Evolutionary conservation across 2,888 invertebrate genomes (phyloP).

Genomic region (Cryptophagus acutangulus): DNA sequence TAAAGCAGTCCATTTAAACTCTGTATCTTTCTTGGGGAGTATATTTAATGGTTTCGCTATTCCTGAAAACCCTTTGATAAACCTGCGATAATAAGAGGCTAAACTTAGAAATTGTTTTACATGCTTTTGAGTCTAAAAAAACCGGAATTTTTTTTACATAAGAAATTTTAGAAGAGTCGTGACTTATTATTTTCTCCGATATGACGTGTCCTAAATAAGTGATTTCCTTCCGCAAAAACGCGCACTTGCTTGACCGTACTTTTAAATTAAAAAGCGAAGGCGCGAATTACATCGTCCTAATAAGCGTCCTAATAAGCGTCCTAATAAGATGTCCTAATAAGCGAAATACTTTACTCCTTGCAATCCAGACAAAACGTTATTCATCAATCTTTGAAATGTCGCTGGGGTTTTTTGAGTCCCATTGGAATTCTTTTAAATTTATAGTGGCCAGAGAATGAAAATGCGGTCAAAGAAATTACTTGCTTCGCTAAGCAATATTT

Average conservation of each 20-base stretch:
- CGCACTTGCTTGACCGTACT: slow-evolving; percentile 21
- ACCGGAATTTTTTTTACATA: slow-evolving; percentile 8
- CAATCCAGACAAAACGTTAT: slow-evolving; percentile 24
- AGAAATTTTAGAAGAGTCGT: slow-evolving; percentile 2
- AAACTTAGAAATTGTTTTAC: slow-evolving; percentile 11
- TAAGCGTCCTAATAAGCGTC: slow-evolving; percentile 23
- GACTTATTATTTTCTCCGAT: slow-evolving; percentile 8
- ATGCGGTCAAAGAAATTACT: slow-evolving; percentile 20
- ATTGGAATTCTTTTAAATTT: slow-evolving; percentile 24
- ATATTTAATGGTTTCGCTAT: no score
- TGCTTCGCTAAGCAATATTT: slow-evolving; percentile 16
- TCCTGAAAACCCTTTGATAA: slow-evolving; percentile 15
- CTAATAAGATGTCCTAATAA: slow-evolving; percentile 29
- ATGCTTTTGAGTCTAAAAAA: slow-evolving; percentile 7
- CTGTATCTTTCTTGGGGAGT: no score
- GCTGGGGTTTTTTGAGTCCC: slow-evolving; percentile 24
- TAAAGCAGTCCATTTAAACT: no score
- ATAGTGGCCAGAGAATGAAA: slow-evolving; percentile 19
- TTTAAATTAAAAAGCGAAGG: slow-evolving; percentile 7
- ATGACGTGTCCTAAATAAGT: slow-evolving; percentile 15
- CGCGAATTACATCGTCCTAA: slow-evolving; percentile 11
- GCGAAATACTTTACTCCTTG: slow-evolving; percentile 22
- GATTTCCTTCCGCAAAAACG: slow-evolving; percentile 20
- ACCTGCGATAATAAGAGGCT: slow-evolving; percentile 10
- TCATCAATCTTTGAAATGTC: slow-evolving; percentile 30